Base-by-base conservation (phyloP, 2,888 invertebrate species). In the Ochropleura plecta region DNA sequence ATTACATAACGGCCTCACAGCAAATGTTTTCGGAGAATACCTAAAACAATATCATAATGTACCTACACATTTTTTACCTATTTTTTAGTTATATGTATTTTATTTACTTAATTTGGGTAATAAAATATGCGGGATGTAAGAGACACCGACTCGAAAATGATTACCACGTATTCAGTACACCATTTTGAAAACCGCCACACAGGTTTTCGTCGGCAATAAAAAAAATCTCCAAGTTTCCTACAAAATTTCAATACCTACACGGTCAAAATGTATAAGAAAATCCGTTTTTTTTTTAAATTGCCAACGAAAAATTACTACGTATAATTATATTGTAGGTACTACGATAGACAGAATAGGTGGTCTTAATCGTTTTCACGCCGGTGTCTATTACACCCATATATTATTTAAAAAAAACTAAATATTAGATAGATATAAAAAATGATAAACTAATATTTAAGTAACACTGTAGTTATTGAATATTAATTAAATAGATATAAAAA, bases 31-130 rank as follows among this genome's bases (percentile, higher is more conserved):
- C 20, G 64, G 64, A 20, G 64, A 64, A 64, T 64, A 48, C 64
- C 64, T 64, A 64, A 64, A 64, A 64, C 64, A 64, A 64, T 60
- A 60, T 60, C 59, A 60, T 60, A 60, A 60, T 60, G 60, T 60
- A 60, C 40, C 40, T 59, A n/a, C n/a, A n/a, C n/a, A n/a, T n/a
- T n/a, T n/a, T n/a, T n/a, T n/a, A 59, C 59, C 59, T 9, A 59
- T 59, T 59, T 59, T 60, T 60, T 60, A 10, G 59, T 59, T 59
- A 40, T 59, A 59, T 40, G 10, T 60, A 18, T 60, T 60, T 10
- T 60, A 40, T 18, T 18, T 59, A 60, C 40, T 60, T 60, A 60
- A 60, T 60, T 60, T 60, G 60, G 60, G 60, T 69, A 40, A 40
- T 60, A 40, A 60, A 60, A 60, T 60, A 60, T 63, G 46, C 63